phyloP scores from a whole-genome alignment of 2,113 vertebrate genomes.

The Tricholaema leucomelas region DNA sequence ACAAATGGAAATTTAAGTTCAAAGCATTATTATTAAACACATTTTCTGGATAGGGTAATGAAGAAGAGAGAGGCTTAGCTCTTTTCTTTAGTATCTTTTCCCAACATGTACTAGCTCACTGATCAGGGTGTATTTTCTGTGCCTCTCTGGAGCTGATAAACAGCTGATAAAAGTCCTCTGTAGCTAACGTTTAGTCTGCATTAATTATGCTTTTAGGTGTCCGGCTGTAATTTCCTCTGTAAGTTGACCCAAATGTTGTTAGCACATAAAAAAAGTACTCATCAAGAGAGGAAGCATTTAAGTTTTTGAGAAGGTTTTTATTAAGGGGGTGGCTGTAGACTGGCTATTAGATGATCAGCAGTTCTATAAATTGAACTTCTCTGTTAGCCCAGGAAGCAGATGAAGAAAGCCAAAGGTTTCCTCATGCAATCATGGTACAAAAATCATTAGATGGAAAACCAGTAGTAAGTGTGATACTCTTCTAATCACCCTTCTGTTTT shows the following conservation, averaged over 20 bases:
- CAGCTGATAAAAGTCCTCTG: not conserved
- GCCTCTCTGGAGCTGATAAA: not conserved
- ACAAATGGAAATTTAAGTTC: constrained; percentile 41
- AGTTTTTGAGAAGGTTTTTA: not conserved
- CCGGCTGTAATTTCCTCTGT: not conserved
- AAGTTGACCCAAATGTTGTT: not conserved
- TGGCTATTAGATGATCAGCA: not conserved
- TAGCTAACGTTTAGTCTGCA: not conserved
- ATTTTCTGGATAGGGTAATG: constrained; percentile 6
- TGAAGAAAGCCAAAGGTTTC: not conserved
- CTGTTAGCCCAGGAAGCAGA: not conserved
- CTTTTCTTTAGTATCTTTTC: not conserved
- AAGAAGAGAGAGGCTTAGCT: not conserved
- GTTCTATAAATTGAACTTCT: not conserved
- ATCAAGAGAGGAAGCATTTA: not conserved
- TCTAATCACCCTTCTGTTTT: not conserved
- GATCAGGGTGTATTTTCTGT: not conserved
- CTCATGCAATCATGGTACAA: not conserved
- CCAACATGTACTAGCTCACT: not conserved
- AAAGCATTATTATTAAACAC: constrained; percentile 33
- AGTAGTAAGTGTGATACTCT: not conserved
- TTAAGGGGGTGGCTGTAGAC: not conserved
- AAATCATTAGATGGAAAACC: not conserved
- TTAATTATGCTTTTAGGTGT: not conserved
- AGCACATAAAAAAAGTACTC: not conserved